These are phyloP conservation scores for Isaurus tuberculatus DNA, from an alignment of 92 coral and sea anemone species.

Conservation along the genomic window DNA sequence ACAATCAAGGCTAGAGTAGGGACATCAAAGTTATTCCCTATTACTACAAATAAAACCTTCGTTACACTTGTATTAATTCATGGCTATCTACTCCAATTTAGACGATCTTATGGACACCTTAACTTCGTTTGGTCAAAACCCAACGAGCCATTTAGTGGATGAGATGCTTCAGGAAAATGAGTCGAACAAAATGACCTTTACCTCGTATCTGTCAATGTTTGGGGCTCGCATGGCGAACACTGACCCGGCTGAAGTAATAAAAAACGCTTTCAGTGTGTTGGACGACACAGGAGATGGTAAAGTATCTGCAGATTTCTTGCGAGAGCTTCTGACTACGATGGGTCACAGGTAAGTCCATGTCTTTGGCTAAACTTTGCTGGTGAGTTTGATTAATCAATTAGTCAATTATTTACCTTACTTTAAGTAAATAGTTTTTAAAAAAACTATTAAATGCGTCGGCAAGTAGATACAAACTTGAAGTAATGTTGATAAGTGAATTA, in stretches of 20 bases:
- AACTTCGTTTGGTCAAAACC: constrained; percentile 38
- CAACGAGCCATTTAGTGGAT: constrained; percentile 9
- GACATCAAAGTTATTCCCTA: too few species aligned
- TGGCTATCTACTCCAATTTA: not conserved
- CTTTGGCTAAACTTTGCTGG: too few species aligned
- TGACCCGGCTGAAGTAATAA: constrained; percentile 42
- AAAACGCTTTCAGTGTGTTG: constrained; percentile 40
- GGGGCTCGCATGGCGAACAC: constrained; percentile 49
- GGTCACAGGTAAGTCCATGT: constrained; percentile 43
- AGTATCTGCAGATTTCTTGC: constrained; percentile 1
- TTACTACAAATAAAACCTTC: not conserved
- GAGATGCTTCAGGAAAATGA: constrained; percentile 16
- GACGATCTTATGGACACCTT: constrained; percentile 33
- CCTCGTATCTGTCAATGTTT: constrained; percentile 32
- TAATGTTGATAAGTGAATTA: too few species aligned
- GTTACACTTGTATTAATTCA: not conserved
- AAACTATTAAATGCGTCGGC: too few species aligned
- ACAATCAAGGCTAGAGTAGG: too few species aligned
- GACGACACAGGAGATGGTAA: constrained; percentile 40
- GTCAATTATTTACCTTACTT: too few species aligned
- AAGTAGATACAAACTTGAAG: too few species aligned
- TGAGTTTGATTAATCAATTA: too few species aligned
- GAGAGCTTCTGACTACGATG: constrained; percentile 5
- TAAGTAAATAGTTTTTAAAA: too few species aligned
- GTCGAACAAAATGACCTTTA: constrained; percentile 21